Evolutionary conservation across 35 echinoderm and acorn worm genomes (phyloP).

Genomic region (Apostichopus parvimensis): DNA sequence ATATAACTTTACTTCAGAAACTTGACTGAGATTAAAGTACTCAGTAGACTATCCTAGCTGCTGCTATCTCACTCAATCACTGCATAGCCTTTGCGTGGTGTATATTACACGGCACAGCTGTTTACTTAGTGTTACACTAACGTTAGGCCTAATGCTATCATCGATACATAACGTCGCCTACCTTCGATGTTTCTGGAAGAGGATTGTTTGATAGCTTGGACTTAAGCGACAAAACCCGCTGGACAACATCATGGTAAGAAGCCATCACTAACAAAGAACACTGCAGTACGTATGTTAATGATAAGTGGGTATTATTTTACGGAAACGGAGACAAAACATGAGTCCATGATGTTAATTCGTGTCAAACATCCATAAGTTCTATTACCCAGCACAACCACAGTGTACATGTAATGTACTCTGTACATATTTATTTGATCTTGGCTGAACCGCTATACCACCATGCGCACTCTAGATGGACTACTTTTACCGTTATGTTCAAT

Average conservation of each 20-base stretch:
- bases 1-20: no score
- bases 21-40: no score
- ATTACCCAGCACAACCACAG: no score
- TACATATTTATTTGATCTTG: no score
- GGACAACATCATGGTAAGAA: conserved; percentile 29
- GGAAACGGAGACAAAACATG: not conserved
- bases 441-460: no score
- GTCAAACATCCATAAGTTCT: no score
- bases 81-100: no score
- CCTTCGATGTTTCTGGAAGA: conserved; percentile 17
- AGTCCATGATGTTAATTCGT: not conserved
- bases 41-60: no score
- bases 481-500: no score
- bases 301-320: not conserved
- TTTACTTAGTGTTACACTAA: not conserved
- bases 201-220: conserved; percentile 25
- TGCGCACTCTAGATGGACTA: no score
- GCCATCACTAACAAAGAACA: not conserved
- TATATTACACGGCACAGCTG: not conserved
- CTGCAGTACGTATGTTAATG: not conserved
- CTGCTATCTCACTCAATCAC: no score
- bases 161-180: not conserved
- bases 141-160: not conserved
- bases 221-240: conserved; percentile 34
- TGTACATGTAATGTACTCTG: no score